Conservation (phyloP, 2,113 vertebrate genomes). For the Lucifuga dentata region DNA sequence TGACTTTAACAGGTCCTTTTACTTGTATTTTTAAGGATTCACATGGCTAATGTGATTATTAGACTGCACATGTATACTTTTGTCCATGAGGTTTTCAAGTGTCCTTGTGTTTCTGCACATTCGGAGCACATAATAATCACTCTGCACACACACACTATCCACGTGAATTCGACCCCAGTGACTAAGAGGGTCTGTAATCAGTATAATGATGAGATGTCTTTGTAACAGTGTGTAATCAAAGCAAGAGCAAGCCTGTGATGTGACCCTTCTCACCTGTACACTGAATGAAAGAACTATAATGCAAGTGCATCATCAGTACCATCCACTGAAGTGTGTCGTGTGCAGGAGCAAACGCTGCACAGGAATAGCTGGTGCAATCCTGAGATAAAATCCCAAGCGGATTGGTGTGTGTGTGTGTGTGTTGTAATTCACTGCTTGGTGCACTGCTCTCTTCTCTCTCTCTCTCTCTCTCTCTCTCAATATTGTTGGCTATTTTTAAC, state of each 20-base stretch:
- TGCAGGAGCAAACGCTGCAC: slow-evolving; percentile 7
- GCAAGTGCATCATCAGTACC: slow-evolving; percentile 40
- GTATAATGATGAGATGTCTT: slow-evolving; percentile 54
- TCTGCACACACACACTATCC: slow-evolving; percentile 7
- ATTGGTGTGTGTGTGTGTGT: not conserved
- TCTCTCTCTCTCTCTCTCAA: too few species aligned
- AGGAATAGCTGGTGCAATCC: slow-evolving; percentile 16
- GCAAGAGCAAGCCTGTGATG: slow-evolving; percentile 32
- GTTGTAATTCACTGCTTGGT: slow-evolving; percentile 2
- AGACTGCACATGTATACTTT: not conserved
- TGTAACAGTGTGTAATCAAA: slow-evolving; percentile 56
- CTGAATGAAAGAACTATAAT: slow-evolving; percentile 33
- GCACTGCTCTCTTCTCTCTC: not conserved
- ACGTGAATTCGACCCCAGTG: slow-evolving; percentile 19
- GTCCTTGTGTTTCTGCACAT: slow-evolving; percentile 8
- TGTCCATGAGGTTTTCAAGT: not conserved
- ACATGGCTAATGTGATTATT: not conserved
- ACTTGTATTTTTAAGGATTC: not conserved
- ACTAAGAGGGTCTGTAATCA: slow-evolving; percentile 60
- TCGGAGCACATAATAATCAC: slow-evolving; percentile 17
- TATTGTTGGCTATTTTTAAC: too few species aligned
- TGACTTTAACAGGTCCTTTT: too few species aligned
- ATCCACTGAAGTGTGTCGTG: slow-evolving; percentile 22
- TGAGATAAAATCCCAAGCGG: slow-evolving; percentile 13
- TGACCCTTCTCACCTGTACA: slow-evolving; percentile 51